A percentile compares a stretch with the other conserved stretches of the same genome.
These are phyloP conservation scores for Papilio elwesi DNA, from an alignment of 2,888 invertebrate species.

Conservation along the genomic window DNA sequence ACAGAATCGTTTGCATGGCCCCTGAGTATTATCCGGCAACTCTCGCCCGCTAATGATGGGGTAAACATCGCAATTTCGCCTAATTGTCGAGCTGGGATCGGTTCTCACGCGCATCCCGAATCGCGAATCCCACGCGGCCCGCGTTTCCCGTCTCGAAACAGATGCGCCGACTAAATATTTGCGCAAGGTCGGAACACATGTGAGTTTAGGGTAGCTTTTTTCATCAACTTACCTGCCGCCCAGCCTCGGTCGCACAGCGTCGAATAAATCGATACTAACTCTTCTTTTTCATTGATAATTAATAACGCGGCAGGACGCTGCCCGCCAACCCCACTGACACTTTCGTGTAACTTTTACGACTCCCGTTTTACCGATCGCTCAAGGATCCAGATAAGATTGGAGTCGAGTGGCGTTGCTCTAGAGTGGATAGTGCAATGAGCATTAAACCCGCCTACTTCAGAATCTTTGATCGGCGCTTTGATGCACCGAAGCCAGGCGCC, in stretches of 20 bases:
- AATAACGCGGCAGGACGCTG: constrained; percentile 62
- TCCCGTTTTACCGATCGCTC: constrained; percentile 76
- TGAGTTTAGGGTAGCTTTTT: constrained; percentile 59
- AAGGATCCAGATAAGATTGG: constrained; percentile 73
- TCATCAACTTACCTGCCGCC: constrained; percentile 62
- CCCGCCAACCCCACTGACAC: constrained; percentile 68
- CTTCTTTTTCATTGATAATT: constrained; percentile 72
- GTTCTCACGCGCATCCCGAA: constrained; percentile 71
- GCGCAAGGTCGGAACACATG: constrained; percentile 60
- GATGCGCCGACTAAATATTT: constrained; percentile 67
- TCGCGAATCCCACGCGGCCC: constrained; percentile 77
- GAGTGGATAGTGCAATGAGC: constrained; percentile 64
- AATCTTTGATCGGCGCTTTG: constrained; percentile 67
- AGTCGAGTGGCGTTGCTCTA: constrained; percentile 68
- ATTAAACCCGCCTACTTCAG: constrained; percentile 65
- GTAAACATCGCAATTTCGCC: constrained; percentile 77
- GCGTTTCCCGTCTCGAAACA: constrained; percentile 66
- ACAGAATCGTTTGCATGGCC: constrained; percentile 77
- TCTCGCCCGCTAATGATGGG: constrained; percentile 74
- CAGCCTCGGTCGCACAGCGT: constrained; percentile 54
- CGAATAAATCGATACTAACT: constrained; percentile 72
- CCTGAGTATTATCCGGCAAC: constrained; percentile 72
- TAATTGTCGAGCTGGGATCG: constrained; percentile 74
- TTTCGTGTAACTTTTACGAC: constrained; percentile 78
- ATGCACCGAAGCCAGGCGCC: constrained; percentile 37